Conservation (phyloP, 2,797 vertebrate genomes). For the Bradypodion ventrale region DNA sequence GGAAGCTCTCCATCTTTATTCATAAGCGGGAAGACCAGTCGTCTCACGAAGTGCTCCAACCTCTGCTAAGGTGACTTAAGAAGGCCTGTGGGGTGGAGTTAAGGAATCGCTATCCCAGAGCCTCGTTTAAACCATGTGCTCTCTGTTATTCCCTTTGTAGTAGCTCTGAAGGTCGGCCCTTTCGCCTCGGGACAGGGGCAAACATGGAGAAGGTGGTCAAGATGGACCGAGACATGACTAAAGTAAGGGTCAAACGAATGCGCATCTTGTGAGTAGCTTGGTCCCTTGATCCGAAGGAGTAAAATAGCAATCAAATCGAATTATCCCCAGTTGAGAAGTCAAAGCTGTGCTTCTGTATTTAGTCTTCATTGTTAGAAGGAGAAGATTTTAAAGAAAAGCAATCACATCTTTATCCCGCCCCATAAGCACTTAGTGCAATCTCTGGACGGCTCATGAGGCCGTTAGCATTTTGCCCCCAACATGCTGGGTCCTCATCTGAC, state of each 20-base stretch:
- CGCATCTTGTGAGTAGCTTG: fast-evolving
- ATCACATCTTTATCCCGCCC: too few species aligned
- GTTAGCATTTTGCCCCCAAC: too few species aligned
- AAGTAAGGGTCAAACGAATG: conserved; percentile 75
- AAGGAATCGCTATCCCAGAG: fast-evolving
- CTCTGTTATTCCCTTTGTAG: conserved; percentile 74
- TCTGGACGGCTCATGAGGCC: too few species aligned
- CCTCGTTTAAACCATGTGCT: background rate
- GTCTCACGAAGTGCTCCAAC: conserved; percentile 97
- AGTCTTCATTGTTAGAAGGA: too few species aligned
- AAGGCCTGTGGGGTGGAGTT: background rate
- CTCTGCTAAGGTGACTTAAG: conserved; percentile 87
- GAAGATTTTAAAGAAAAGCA: too few species aligned
- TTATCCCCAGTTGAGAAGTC: background rate
- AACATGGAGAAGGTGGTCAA: conserved; percentile 99
- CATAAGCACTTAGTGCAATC: too few species aligned
- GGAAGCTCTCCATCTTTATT: conserved; percentile 98
- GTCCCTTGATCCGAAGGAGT: background rate
- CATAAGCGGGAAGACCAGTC: conserved; percentile 98
- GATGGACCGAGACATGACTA: conserved; percentile 99
- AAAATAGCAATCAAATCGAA: background rate
- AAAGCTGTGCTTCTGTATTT: background rate
- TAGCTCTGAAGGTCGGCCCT: conserved; percentile 97
- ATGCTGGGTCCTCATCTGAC: too few species aligned
- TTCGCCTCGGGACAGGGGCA: conserved; percentile 95